Evolutionary conservation across 2,888 invertebrate genomes (phyloP).

Genomic region (Zelleria hepariella): DNA sequence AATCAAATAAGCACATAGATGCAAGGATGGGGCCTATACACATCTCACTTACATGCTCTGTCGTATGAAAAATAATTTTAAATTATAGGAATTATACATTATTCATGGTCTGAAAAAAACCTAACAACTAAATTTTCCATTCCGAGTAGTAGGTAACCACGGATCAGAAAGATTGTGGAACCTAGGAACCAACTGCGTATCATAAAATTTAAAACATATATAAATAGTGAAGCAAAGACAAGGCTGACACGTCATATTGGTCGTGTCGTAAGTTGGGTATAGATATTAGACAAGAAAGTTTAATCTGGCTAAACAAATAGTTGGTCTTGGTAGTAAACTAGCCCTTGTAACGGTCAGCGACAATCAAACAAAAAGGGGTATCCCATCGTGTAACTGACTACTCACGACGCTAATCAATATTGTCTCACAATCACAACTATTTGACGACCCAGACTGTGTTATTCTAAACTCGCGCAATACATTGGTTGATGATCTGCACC

Average conservation of each 20-base stretch:
- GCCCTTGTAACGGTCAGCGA: too few relatives aligned
- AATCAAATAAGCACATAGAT: too few relatives aligned
- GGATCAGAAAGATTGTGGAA: too few relatives aligned
- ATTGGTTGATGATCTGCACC: constrained; percentile 95
- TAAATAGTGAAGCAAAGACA: background rate
- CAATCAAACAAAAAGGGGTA: too few relatives aligned
- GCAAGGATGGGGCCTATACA: too few relatives aligned
- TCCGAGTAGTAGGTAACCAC: background rate
- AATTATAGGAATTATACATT: background rate
- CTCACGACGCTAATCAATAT: background rate
- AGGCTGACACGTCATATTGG: background rate
- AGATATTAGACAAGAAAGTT: too few relatives aligned
- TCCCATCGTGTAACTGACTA: too few relatives aligned
- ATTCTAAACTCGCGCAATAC: constrained; percentile 60
- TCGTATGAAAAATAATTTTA: background rate
- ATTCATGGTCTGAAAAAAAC: background rate
- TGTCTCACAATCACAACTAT: background rate
- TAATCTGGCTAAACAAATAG: too few relatives aligned
- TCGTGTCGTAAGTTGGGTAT: background rate
- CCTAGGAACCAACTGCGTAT: too few relatives aligned
- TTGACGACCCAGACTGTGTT: background rate
- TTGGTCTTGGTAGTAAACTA: too few relatives aligned
- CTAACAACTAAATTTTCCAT: background rate
- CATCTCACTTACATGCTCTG: too few relatives aligned
- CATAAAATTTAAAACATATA: background rate